Percentiles rank a stretch among this genome's conserved stretches.
phyloP scores from a whole-genome alignment of 2,888 invertebrate species.

The Apotomis turbidana region DNA sequence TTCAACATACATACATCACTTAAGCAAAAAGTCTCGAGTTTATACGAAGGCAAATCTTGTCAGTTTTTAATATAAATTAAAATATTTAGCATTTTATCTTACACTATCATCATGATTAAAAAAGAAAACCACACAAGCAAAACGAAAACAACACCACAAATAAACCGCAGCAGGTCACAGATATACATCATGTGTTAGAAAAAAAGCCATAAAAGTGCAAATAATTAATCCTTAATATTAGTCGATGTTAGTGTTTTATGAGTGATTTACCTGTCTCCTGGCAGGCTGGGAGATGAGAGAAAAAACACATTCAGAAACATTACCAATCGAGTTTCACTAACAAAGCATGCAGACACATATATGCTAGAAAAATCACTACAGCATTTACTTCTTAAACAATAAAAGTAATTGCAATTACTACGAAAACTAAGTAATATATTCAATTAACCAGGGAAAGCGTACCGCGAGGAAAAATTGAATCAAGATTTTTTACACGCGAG shows the following conservation, averaged over 20 bases:
- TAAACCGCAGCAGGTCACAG: not conserved
- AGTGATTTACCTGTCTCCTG: constrained; percentile 82
- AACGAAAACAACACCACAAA: constrained; percentile 43
- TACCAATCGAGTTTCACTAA: constrained; percentile 76
- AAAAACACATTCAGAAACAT: constrained; percentile 83
- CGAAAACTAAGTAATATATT: constrained; percentile 71
- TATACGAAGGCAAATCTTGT: too few relatives aligned
- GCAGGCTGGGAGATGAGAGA: constrained; percentile 84
- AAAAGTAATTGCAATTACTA: constrained; percentile 72
- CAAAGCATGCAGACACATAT: constrained; percentile 68
- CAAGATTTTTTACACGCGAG: constrained; percentile 82
- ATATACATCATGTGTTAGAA: constrained; percentile 7
- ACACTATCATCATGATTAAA: constrained; percentile 32
- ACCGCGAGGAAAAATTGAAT: constrained; percentile 71
- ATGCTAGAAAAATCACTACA: constrained; percentile 51
- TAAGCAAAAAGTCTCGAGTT: not conserved
- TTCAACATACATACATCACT: not conserved
- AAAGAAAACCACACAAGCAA: constrained; percentile 46
- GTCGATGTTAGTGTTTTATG: constrained; percentile 53
- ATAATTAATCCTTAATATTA: constrained; percentile 43
- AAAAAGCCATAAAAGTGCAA: constrained; percentile 46
- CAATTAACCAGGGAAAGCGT: constrained; percentile 78
- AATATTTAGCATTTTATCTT: constrained; percentile 6
- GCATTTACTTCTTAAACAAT: constrained; percentile 60
- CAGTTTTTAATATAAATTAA: too few relatives aligned